A percentile compares a stretch with the other conserved stretches of the same genome.
Conservation (phyloP, 2,113 vertebrate species). For the Brachypteracias leptosomus region DNA sequence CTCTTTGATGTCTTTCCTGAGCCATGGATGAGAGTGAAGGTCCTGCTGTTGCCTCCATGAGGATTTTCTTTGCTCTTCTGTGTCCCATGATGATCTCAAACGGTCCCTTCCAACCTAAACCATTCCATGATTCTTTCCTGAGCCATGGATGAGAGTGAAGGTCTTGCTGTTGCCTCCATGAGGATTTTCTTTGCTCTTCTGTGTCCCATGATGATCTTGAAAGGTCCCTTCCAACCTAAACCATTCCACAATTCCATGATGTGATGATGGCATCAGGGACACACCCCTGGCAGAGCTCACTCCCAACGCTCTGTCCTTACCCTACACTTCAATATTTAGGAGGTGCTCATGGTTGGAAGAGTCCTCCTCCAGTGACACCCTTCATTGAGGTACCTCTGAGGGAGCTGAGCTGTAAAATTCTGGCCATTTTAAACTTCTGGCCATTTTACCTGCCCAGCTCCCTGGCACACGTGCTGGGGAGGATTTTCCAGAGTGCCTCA, state of each 20-base stretch:
- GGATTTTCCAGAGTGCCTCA: not conserved
- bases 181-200: not conserved
- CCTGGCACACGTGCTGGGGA: not conserved
- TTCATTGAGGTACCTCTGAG: not conserved
- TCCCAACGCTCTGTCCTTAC: not conserved
- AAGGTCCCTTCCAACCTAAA: too few species aligned
- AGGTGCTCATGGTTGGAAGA: not conserved
- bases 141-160: not conserved
- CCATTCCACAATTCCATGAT: fast-evolving
- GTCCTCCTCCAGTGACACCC: not conserved
- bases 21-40: not conserved
- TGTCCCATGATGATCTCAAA: too few species aligned
- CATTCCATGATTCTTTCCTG: too few species aligned
- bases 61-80: not conserved
- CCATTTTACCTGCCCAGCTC: not conserved
- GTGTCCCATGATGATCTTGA: too few species aligned
- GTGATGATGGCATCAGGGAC: not conserved
- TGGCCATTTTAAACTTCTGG: too few species aligned
- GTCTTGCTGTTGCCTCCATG: not conserved
- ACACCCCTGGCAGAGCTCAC: too few species aligned
- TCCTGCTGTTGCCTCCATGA: not conserved
- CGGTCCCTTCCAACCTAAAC: too few species aligned
- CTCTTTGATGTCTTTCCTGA: not conserved
- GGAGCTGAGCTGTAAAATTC: not conserved
- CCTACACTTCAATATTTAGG: not conserved